Evolutionary conservation across 2,888 invertebrate species (phyloP).

Genomic region (Cerastis leucographa): DNA sequence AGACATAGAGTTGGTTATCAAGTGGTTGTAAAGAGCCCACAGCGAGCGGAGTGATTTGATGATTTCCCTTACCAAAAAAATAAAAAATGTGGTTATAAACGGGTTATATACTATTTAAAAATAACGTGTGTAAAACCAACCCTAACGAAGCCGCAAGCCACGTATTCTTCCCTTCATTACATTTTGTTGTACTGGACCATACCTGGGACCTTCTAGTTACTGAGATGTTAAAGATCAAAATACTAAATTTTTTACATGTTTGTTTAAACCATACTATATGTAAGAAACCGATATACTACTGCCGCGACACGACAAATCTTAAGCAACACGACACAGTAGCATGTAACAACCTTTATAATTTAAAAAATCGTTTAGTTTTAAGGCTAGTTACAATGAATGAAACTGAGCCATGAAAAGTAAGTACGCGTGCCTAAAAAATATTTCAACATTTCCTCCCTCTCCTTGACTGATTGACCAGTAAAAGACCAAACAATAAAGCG

Average conservation of each 20-base stretch:
- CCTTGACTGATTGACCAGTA: background rate
- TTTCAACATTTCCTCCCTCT: background rate
- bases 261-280: background rate
- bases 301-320: background rate
- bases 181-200: background rate
- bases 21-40: no score
- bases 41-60: no score
- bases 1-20: background rate
- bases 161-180: background rate
- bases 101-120: background rate
- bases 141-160: background rate
- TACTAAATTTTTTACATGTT: background rate
- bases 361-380: background rate
- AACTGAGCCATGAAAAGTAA: background rate
- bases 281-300: background rate
- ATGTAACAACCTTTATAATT: background rate
- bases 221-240: background rate
- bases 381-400: background rate
- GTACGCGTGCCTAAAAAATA: background rate
- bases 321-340: background rate
- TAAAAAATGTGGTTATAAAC: no score
- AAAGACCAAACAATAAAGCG: background rate
- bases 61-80: no score
- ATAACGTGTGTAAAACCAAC: background rate
- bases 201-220: background rate